phyloP scores from a whole-genome alignment of 2,888 invertebrate species.

The Temnothorax rugatulus region DNA sequence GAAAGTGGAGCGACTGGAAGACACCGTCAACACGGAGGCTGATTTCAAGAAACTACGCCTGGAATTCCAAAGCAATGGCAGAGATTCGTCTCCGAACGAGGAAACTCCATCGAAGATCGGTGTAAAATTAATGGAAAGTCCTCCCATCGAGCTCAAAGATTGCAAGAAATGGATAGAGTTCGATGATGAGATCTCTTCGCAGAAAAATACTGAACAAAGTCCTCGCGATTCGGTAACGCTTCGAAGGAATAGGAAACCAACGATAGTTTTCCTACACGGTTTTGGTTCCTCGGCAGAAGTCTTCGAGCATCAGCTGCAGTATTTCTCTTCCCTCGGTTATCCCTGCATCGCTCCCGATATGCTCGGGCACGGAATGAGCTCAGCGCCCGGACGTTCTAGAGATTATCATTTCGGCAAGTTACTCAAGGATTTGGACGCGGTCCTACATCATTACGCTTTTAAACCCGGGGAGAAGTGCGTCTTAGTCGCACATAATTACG shows the following conservation, averaged over 20 bases:
- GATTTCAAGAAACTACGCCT: conserved; percentile 79
- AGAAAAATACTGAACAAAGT: conserved; percentile 43
- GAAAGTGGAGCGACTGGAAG: conserved; percentile 67
- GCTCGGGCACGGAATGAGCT: conserved; percentile 90
- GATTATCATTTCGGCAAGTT: conserved; percentile 89
- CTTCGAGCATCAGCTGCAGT: conserved; percentile 88
- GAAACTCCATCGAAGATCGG: conserved; percentile 76
- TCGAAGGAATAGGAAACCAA: conserved; percentile 85
- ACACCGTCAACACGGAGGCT: conserved; percentile 66
- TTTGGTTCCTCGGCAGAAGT: conserved; percentile 90
- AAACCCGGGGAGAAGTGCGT: conserved; percentile 87
- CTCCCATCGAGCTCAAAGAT: conserved; percentile 74
- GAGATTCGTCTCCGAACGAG: conserved; percentile 67
- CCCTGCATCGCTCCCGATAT: conserved; percentile 90
- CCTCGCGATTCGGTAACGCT: conserved; percentile 73
- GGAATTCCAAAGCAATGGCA: conserved; percentile 69
- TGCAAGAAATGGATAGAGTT: conserved; percentile 73
- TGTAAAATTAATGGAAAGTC: conserved; percentile 49
- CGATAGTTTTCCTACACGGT: conserved; percentile 90
- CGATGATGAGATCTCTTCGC: conserved; percentile 59
- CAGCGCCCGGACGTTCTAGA: conserved; percentile 87
- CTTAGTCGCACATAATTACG: conserved; percentile 90
- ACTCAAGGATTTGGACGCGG: conserved; percentile 87
- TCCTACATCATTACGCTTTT: conserved; percentile 89
- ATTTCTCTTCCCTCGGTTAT: conserved; percentile 88